A percentile compares a stretch with the other conserved stretches of the same genome.
Evolutionary conservation across 2,113 vertebrate species (phyloP).

Genomic region (Penelope pileata): DNA sequence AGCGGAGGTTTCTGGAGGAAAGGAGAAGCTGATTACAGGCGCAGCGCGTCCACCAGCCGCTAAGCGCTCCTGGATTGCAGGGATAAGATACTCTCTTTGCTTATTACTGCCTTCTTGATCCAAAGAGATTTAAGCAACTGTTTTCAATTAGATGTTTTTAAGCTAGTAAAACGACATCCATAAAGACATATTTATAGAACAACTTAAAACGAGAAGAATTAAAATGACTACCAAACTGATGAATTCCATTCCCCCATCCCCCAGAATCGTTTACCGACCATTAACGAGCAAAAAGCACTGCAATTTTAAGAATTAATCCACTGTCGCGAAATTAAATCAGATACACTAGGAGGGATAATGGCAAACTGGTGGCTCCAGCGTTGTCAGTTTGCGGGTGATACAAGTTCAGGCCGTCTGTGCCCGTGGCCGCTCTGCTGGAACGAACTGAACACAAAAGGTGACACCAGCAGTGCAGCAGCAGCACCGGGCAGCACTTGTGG

Average conservation of each 20-base stretch:
- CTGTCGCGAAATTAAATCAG: conserved; percentile 74
- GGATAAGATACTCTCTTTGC: conserved; percentile 79
- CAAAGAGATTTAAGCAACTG: conserved; percentile 83
- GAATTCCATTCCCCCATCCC: conserved; percentile 44
- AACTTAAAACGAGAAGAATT: conserved; percentile 79
- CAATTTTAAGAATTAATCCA: conserved; percentile 75
- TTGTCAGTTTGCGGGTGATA: conserved; percentile 67
- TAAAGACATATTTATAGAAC: conserved; percentile 80
- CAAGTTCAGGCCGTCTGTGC: conserved; percentile 76
- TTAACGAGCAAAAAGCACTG: conserved; percentile 61
- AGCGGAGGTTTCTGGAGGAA: conserved; percentile 67
- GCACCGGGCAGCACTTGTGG: conserved; percentile 39
- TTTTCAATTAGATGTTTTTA: conserved; percentile 84
- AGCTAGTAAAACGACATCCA: conserved; percentile 80
- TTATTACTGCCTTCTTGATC: conserved; percentile 78
- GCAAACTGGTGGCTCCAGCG: conserved; percentile 65
- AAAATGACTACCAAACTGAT: conserved; percentile 71
- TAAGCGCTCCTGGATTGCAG: conserved; percentile 73
- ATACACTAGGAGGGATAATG: conserved; percentile 64
- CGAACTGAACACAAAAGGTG: conserved; percentile 75
- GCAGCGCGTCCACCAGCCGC: conserved; percentile 58
- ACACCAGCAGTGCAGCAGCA: conserved; percentile 53
- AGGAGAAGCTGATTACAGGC: conserved; percentile 71
- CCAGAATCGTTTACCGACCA: conserved; percentile 60
- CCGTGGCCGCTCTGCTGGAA: conserved; percentile 68